Evolutionary conservation across 2,113 vertebrate species (phyloP), one percentile per base, ranked within the genome.

Genomic region (Cyphomyrus plagiostoma): DNA sequence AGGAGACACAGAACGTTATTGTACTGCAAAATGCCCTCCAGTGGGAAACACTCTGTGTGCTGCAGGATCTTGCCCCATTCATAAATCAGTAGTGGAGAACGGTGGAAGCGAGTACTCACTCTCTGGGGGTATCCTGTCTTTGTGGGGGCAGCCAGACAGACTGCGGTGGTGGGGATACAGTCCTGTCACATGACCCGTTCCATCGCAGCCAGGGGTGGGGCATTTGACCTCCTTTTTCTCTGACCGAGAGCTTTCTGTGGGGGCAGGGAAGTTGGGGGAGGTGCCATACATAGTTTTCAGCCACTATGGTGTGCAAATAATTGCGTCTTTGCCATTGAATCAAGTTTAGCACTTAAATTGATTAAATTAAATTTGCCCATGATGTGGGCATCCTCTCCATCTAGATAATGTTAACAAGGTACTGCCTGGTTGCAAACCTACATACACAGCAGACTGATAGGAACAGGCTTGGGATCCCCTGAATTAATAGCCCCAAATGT

Each of bases 211-310:
- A 0, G 98, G 98, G 0, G 98, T 99, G 0, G 98, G 98, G 91
- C 98, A 99, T 94, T 99, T 99, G 91, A 99, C 97, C 92, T 99
- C 98, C 90, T 97, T 94, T 90, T 99, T 99, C 89, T 99, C 98
- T 0, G 96, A 93, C 94, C 94, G 95, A 2, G 95, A 95, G n/a
- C 97, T 93, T 93, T 98, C 97, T 98, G 89, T 80, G 88, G 52
- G 39, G 11, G 88, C 66, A 11, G 88, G 46, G 46, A 3, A 45
- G 2, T 30, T 4, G 26, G 10, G 45, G 84, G 66, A 26, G 52
- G 83, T 7, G 21, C n/a, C n/a, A 46, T 8, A 39, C 46, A 35
- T 19, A 52, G 39, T 53, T 19, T 88, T 26, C 10, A 84, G 23
- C 39, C 8, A 84, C 82, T 26, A 46, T 1, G 35, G 30, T 35